phyloP scores from a whole-genome alignment of 1,140 invertebrate genomes.

The Gonioctena quinquepunctata region DNA sequence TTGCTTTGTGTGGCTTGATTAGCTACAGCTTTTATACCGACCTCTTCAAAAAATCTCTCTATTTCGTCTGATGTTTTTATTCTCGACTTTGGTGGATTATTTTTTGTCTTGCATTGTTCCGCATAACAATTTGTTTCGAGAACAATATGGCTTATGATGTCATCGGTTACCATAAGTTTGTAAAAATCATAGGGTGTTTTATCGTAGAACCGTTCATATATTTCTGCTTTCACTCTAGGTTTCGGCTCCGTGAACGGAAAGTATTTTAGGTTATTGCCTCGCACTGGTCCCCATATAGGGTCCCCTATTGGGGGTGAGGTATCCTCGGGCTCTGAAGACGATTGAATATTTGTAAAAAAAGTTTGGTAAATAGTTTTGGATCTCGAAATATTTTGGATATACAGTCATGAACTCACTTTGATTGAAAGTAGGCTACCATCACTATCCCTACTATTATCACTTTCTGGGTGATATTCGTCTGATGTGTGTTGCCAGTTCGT shows the following conservation, averaged over 20 bases:
- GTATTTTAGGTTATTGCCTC: not conserved
- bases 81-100: not conserved
- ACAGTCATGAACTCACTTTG: not conserved
- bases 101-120: not conserved
- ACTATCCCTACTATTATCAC: not conserved
- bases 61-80: no score
- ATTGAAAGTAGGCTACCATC: not conserved
- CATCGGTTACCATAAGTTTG: conserved; percentile 5
- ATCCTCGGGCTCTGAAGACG: not conserved
- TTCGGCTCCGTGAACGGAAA: not conserved
- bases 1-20: no score
- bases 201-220: not conserved
- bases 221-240: not conserved
- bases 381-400: not conserved
- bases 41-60: no score
- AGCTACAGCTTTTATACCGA: no score
- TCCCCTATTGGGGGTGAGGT: not conserved
- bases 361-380: not conserved
- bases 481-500: no score
- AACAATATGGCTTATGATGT: conserved; percentile 1
- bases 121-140: conserved; percentile 10
- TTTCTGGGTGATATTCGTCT: not conserved
- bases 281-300: not conserved
- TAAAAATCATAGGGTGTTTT: conserved; percentile 10
- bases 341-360: not conserved